phyloP scores from a whole-genome alignment of 2,113 vertebrate genomes.

The Paraplagusia blochii region DNA sequence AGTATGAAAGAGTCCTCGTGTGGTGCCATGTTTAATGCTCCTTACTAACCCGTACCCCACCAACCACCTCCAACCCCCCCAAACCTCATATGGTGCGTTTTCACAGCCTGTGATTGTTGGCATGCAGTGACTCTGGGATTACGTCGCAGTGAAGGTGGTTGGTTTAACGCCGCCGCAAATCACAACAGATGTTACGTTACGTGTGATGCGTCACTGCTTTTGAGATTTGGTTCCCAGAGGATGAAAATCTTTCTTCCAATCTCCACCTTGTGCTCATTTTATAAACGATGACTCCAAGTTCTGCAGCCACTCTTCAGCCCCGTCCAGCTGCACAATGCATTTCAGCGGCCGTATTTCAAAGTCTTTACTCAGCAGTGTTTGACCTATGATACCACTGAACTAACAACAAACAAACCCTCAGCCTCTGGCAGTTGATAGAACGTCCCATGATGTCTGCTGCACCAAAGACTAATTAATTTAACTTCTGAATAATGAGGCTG shows the following conservation, averaged over 20 bases:
- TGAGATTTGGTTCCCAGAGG: slow-evolving; percentile 28
- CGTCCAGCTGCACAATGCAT: too few relatives aligned
- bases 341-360: too few relatives aligned
- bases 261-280: background rate
- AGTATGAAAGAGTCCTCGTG: slow-evolving; percentile 15
- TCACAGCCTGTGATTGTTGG: slow-evolving; percentile 25
- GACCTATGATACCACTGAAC: too few relatives aligned
- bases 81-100: slow-evolving; percentile 32
- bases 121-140: slow-evolving; percentile 13
- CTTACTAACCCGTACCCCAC: too few relatives aligned
- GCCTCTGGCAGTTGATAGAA: background rate
- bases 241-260: slow-evolving; percentile 12
- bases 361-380: too few relatives aligned
- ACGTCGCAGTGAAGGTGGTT: slow-evolving; percentile 12
- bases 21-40: slow-evolving; percentile 21
- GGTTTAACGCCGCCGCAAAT: slow-evolving; percentile 7
- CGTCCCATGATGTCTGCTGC: background rate
- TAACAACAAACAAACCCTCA: background rate
- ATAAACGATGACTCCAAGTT: background rate
- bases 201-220: slow-evolving; percentile 39
- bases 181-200: slow-evolving; percentile 50
- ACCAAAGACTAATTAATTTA: background rate
- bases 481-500: background rate
- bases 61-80: too few relatives aligned
- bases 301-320: too few relatives aligned